Conservation (phyloP, 2,797 vertebrate genomes). For the Eulemur mongoz region DNA sequence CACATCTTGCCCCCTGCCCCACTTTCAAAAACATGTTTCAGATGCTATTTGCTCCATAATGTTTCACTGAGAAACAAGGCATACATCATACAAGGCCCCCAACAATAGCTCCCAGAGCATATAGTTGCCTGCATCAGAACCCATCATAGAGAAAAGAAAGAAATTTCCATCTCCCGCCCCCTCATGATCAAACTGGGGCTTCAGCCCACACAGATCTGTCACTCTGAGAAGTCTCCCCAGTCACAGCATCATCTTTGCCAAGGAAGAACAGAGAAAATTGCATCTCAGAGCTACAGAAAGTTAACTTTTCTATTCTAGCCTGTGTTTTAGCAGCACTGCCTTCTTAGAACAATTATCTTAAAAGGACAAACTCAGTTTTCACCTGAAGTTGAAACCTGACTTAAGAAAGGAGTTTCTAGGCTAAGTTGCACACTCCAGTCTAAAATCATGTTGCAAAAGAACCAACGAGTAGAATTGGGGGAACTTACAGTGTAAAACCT, state of each 20-base stretch:
- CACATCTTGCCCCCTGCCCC: background rate
- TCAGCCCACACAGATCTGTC: slow-evolving; percentile 79
- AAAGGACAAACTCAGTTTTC: slow-evolving; percentile 70
- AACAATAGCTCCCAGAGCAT: slow-evolving; percentile 61
- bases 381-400: slow-evolving; percentile 52
- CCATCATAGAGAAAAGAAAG: slow-evolving; percentile 59
- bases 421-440: slow-evolving; percentile 32
- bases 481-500: background rate
- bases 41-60: slow-evolving; percentile 2
- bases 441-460: slow-evolving; percentile 57
- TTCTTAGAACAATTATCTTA: slow-evolving; percentile 67
- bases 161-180: slow-evolving; percentile 73
- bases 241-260: slow-evolving; percentile 74
- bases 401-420: slow-evolving; percentile 50
- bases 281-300: slow-evolving; percentile 69
- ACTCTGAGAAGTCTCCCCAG: slow-evolving; percentile 71
- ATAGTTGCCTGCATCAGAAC: slow-evolving; percentile 61
- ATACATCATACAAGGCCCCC: background rate
- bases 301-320: slow-evolving; percentile 73
- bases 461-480: background rate
- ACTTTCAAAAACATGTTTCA: slow-evolving; percentile 43
- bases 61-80: slow-evolving; percentile 53
- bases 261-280: slow-evolving; percentile 73
- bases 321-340: slow-evolving; percentile 56
- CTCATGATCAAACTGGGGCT: slow-evolving; percentile 74